Conservation (phyloP, 2,113 vertebrate species). For the Istiophorus platypterus region DNA sequence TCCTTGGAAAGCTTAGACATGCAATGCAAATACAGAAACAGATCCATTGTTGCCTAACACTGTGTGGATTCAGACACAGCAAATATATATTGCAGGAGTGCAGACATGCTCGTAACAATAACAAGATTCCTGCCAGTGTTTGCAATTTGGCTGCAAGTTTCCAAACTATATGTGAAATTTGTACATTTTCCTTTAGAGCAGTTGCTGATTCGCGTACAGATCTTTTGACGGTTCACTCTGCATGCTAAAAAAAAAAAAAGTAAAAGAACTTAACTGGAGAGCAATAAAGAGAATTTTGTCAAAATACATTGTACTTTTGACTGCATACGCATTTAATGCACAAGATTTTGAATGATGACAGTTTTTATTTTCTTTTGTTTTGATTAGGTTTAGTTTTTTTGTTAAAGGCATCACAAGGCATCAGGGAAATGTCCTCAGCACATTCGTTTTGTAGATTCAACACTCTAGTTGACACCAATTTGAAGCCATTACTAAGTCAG, state of each 20-base stretch:
- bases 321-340: slow-evolving; percentile 51
- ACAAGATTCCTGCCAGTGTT: slow-evolving; percentile 7
- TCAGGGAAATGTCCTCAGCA: slow-evolving; percentile 69
- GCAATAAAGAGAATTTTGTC: neutral
- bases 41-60: slow-evolving; percentile 35
- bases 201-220: slow-evolving; percentile 45
- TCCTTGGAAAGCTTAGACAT: slow-evolving; percentile 1
- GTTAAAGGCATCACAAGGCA: slow-evolving; percentile 39
- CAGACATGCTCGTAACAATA: neutral
- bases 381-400: no score
- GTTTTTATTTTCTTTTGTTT: slow-evolving; percentile 48
- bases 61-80: slow-evolving; percentile 6
- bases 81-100: neutral
- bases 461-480: slow-evolving; percentile 30
- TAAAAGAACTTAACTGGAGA: slow-evolving; percentile 31
- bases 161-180: slow-evolving; percentile 41
- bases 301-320: slow-evolving; percentile 15
- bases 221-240: slow-evolving; percentile 31
- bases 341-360: slow-evolving; percentile 51
- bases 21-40: slow-evolving; percentile 23
- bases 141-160: slow-evolving; percentile 30
- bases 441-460: slow-evolving; percentile 38
- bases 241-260: slow-evolving; percentile 18
- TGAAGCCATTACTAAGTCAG: slow-evolving; percentile 55
- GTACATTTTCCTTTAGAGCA: slow-evolving; percentile 32